A percentile compares a stretch with the other conserved stretches of the same genome.
Conservation (phyloP, 2,113 vertebrate species). For the Gambusia affinis region DNA sequence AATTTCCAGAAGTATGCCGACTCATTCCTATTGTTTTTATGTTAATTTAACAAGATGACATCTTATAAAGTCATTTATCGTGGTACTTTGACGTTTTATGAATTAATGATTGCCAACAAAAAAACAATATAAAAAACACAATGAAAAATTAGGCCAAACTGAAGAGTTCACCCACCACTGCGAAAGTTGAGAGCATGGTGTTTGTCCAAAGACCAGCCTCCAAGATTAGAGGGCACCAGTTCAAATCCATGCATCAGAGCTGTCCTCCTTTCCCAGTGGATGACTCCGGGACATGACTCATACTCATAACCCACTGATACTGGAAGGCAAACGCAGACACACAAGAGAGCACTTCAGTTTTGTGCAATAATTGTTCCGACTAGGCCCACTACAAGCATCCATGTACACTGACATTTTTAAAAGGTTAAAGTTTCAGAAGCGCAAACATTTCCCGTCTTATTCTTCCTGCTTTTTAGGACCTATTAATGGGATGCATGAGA, state of each 20-base stretch:
- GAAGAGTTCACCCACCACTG: constrained; percentile 84
- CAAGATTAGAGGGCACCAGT: constrained; percentile 93
- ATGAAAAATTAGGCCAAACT: neutral
- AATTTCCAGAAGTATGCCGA: neutral
- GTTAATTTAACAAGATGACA: neutral
- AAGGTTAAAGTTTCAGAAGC: neutral
- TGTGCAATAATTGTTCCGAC: neutral
- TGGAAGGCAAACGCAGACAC: constrained; percentile 73
- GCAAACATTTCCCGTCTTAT: neutral
- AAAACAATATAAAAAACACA: too few species aligned
- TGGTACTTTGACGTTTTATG: neutral
- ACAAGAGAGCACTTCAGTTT: constrained; percentile 1
- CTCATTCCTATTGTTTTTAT: neutral
- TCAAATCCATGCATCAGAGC: constrained; percentile 94
- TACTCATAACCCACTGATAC: constrained; percentile 98
- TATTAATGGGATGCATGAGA: too few species aligned
- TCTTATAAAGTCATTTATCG: neutral
- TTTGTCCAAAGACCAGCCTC: constrained; percentile 96
- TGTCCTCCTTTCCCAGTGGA: constrained; percentile 95
- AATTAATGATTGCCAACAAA: neutral
- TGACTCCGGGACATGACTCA: constrained; percentile 89
- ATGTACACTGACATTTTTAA: neutral
- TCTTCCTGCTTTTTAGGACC: neutral
- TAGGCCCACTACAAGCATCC: too few species aligned
- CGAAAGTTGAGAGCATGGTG: constrained; percentile 95